Evolutionary conservation across 2,888 invertebrate genomes (phyloP).

Genomic region (Heliconius aoede): DNA sequence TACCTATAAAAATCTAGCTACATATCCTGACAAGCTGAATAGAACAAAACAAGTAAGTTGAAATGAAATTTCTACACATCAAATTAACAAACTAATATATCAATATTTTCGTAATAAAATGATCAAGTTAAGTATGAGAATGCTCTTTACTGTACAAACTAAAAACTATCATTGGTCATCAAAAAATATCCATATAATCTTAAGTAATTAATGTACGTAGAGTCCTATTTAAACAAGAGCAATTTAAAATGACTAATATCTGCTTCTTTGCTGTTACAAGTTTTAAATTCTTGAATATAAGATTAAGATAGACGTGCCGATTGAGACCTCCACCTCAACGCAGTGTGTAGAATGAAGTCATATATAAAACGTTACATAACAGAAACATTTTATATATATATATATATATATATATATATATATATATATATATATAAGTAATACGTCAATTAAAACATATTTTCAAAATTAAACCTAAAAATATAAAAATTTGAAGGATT

Average conservation of each 20-base stretch:
- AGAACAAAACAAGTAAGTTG: slow-evolving; percentile 10
- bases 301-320: slow-evolving; percentile 3
- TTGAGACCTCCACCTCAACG: slow-evolving; percentile 14
- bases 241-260: not conserved
- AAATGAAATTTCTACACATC: slow-evolving; percentile 13
- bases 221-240: not conserved
- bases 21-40: slow-evolving; percentile 43
- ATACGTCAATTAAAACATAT: no score
- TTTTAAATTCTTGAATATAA: not conserved
- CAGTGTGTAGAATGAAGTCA: slow-evolving; percentile 1
- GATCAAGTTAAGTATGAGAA: not conserved
- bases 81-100: not conserved
- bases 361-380: slow-evolving; percentile 10
- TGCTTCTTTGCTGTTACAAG: not conserved
- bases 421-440: not conserved
- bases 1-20: slow-evolving; percentile 45
- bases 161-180: not conserved
- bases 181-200: not conserved
- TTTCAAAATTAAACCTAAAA: no score
- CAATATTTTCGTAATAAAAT: not conserved
- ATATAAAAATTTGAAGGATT: not conserved
- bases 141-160: not conserved
- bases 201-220: not conserved
- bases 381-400: no score
- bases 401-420: not conserved